Evolutionary conservation across 2,888 invertebrate species (phyloP).

Genomic region (Agrochola macilenta): DNA sequence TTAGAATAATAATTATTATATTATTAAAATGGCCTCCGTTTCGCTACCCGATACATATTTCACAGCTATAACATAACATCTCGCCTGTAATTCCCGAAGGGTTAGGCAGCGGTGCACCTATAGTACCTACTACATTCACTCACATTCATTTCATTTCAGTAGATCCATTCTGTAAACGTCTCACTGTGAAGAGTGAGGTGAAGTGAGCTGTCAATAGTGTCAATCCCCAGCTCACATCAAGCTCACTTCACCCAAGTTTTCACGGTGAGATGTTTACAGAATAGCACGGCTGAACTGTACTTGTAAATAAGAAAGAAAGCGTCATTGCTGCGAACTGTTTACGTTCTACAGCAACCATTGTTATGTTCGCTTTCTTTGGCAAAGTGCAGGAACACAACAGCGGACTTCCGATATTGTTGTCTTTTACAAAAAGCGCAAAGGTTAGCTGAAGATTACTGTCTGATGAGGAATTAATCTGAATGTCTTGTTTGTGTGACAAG

Average conservation of each 20-base stretch:
- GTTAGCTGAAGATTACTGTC: constrained; percentile 5
- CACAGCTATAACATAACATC: neutral
- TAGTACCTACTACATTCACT: neutral
- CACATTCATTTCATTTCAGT: neutral
- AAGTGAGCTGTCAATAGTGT: too few species aligned
- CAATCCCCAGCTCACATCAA: too few species aligned
- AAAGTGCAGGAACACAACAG: constrained; percentile 53
- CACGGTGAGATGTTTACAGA: too few species aligned
- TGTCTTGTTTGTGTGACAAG: neutral
- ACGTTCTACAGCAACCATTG: constrained; percentile 57
- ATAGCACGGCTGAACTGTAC: too few species aligned
- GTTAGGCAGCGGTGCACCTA: neutral
- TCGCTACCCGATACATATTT: constrained; percentile 4
- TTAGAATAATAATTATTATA: too few species aligned
- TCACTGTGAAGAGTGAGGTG: too few species aligned
- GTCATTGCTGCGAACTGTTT: constrained; percentile 55
- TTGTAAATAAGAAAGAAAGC: constrained; percentile 65
- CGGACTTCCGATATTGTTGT: constrained; percentile 22
- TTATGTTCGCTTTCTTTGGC: constrained; percentile 66
- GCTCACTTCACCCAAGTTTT: too few species aligned
- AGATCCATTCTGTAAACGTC: too few species aligned
- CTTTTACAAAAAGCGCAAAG: neutral
- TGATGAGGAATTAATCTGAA: constrained; percentile 21
- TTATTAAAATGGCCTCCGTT: neutral
- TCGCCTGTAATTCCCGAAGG: neutral